These are phyloP conservation scores for Drosophila carrolli DNA, from an alignment of 1,140 invertebrate species.

Conservation along the genomic window DNA sequence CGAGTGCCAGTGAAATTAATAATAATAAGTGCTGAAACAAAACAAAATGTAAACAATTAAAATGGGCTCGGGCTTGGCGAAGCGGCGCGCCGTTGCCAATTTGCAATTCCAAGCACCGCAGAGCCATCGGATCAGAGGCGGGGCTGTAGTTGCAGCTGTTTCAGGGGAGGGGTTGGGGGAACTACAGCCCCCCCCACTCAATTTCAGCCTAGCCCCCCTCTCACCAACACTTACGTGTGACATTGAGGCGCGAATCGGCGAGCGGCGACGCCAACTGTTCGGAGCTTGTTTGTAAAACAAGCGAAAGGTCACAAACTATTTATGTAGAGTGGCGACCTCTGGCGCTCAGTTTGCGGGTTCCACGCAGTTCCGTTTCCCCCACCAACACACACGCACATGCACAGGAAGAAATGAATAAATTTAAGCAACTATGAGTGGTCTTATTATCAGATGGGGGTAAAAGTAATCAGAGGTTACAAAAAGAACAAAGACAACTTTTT, in stretches of 20 bases:
- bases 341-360: conserved; percentile 56
- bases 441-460: too few relatives aligned
- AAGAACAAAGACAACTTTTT: too few relatives aligned
- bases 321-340: conserved; percentile 73
- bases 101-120: conserved; percentile 76
- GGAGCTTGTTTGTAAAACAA: conserved; percentile 79
- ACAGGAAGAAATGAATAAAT: conserved; percentile 7
- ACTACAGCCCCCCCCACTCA: neutral
- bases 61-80: conserved; percentile 68
- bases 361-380: conserved; percentile 58
- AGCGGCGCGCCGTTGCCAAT: conserved; percentile 69
- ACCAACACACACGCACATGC: conserved; percentile 37
- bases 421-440: neutral
- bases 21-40: conserved; percentile 82
- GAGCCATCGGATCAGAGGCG: conserved; percentile 37
- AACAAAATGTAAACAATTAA: conserved; percentile 83
- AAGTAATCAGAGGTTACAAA: too few relatives aligned
- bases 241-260: conserved; percentile 68
- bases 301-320: conserved; percentile 80
- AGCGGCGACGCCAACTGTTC: conserved; percentile 56
- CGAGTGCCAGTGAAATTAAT: conserved; percentile 72
- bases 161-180: neutral
- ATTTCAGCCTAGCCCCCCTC: neutral
- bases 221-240: conserved; percentile 47
- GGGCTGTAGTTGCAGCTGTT: conserved; percentile 31